phyloP scores from a whole-genome alignment of 2,888 invertebrate genomes.

The Thecocarcelia acutangulata region DNA sequence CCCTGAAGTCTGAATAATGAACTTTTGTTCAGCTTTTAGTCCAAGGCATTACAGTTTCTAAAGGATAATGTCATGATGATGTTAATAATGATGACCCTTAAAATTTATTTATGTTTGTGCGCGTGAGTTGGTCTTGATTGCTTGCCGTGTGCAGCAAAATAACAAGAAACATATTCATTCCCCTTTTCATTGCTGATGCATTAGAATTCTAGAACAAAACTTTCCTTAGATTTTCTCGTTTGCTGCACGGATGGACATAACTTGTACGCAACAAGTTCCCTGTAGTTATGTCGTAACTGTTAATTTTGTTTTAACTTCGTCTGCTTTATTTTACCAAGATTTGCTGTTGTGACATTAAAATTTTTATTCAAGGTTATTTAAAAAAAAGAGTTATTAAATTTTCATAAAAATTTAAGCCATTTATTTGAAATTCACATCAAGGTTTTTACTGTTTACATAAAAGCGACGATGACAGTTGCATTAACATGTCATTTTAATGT shows the following conservation, averaged over 20 bases:
- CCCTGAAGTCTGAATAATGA: neutral
- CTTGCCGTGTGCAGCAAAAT: slow-evolving; percentile 9
- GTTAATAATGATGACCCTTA: slow-evolving; percentile 29
- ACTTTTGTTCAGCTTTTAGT: neutral
- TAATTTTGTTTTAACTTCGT: slow-evolving; percentile 25
- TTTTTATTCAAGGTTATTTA: slow-evolving; percentile 56
- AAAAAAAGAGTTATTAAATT: slow-evolving; percentile 45
- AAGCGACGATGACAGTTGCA: neutral
- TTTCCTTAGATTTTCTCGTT: slow-evolving; percentile 29
- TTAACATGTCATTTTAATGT: neutral
- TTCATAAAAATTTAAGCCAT: slow-evolving; percentile 31
- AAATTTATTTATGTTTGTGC: slow-evolving; percentile 31
- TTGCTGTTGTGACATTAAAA: slow-evolving; percentile 33
- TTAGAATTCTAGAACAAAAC: neutral
- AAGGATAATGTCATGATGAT: slow-evolving; percentile 30
- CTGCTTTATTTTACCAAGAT: slow-evolving; percentile 25
- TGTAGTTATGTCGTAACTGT: neutral
- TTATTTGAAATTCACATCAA: slow-evolving; percentile 50
- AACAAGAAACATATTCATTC: neutral
- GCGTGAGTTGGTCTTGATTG: slow-evolving; percentile 11
- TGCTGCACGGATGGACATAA: slow-evolving; percentile 27
- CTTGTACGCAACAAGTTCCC: slow-evolving; percentile 55
- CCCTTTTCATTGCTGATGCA: slow-evolving; percentile 2
- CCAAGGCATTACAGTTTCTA: slow-evolving; percentile 7
- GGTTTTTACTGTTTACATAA: slow-evolving; percentile 15